Conservation (phyloP, 2,113 vertebrate species). For the Ceyx melanurus region DNA sequence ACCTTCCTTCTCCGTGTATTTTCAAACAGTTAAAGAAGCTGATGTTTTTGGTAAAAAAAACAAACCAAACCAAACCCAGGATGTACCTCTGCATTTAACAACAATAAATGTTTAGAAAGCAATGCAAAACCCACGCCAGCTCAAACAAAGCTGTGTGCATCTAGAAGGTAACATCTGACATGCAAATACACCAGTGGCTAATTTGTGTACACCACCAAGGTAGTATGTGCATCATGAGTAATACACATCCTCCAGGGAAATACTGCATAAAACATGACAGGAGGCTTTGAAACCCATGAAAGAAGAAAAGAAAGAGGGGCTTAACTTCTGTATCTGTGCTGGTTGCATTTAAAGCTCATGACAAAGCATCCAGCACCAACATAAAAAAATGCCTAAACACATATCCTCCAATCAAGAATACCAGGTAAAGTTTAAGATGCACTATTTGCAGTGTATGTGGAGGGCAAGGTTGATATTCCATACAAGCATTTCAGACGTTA, state of each 20-base stretch:
- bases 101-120: background rate
- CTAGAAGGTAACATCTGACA: background rate
- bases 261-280: background rate
- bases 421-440: background rate
- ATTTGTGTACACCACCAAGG: background rate
- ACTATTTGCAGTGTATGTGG: background rate
- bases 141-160: background rate
- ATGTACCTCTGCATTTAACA: background rate
- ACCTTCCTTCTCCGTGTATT: background rate
- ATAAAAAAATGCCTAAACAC: background rate
- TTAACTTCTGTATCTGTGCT: background rate
- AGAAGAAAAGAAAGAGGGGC: background rate
- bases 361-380: background rate
- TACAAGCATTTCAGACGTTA: background rate
- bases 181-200: background rate
- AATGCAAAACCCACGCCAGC: background rate
- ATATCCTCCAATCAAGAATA: background rate
- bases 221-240: background rate
- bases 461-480: background rate
- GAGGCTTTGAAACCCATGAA: background rate
- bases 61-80: background rate
- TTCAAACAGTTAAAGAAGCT: background rate
- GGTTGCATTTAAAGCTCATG: background rate
- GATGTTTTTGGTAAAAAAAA: background rate
- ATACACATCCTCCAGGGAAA: background rate